Conservation (phyloP, 2,797 vertebrate genomes). For the Enteromius paludinosus region DNA sequence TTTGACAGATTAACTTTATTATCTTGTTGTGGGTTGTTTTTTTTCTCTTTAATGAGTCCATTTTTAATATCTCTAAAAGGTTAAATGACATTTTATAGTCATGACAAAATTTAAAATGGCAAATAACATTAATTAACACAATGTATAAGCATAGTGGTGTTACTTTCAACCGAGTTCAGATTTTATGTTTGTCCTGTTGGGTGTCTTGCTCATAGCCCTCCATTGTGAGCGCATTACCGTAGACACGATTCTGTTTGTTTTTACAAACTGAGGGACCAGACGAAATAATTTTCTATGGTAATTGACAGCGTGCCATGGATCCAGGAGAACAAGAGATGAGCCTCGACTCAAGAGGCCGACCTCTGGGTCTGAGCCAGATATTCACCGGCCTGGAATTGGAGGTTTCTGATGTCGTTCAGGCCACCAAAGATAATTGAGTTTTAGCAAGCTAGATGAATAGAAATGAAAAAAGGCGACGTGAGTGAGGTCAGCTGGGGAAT, state of each 20-base stretch:
- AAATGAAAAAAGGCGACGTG: neutral
- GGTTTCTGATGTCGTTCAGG: neutral
- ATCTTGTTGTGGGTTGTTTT: neutral
- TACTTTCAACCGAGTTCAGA: neutral
- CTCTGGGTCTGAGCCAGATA: neutral
- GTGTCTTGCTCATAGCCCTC: neutral
- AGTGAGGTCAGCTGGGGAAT: neutral
- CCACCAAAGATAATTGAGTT: neutral
- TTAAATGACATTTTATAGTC: neutral
- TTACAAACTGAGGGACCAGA: neutral
- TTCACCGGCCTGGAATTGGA: neutral
- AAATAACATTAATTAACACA: neutral
- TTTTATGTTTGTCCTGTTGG: neutral
- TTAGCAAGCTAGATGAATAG: neutral
- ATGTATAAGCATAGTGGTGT: neutral
- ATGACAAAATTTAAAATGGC: neutral
- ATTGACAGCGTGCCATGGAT: neutral
- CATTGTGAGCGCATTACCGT: neutral
- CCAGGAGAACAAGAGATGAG: conserved; percentile 7
- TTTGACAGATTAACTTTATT: neutral
- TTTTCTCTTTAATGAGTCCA: neutral
- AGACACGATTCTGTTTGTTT: neutral
- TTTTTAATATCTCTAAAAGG: neutral
- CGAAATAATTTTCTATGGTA: neutral
- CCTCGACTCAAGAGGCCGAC: neutral